Evolutionary conservation across 2,113 vertebrate species (phyloP).

Genomic region (Alces alces): DNA sequence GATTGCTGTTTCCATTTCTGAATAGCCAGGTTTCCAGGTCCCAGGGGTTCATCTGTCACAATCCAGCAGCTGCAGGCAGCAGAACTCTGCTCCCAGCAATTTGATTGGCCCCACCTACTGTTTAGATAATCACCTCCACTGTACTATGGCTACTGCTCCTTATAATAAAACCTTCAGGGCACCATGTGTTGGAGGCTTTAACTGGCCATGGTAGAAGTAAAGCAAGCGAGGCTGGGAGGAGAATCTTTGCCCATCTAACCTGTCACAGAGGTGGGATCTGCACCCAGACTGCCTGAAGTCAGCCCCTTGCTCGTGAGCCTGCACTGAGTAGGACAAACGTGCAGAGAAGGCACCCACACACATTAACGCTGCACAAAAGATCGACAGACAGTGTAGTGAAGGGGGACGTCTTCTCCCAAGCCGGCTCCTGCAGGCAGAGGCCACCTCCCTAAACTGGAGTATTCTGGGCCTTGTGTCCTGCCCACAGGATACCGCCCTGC

Average conservation of each 20-base stretch:
- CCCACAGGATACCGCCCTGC: background rate
- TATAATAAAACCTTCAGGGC: background rate
- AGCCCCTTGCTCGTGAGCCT: fast-evolving
- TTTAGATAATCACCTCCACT: background rate
- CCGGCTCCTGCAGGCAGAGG: fast-evolving
- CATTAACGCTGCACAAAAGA: fast-evolving
- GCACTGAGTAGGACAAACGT: background rate
- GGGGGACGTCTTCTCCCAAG: too few relatives aligned
- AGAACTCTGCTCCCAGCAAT: background rate
- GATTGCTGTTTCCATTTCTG: fast-evolving
- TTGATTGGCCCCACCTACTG: background rate
- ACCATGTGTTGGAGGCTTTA: background rate
- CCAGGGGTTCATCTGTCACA: background rate
- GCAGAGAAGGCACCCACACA: fast-evolving
- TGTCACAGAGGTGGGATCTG: background rate
- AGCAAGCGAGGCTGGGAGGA: background rate
- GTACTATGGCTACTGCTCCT: background rate
- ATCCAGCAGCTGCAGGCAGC: background rate
- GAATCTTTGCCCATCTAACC: background rate
- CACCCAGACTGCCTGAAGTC: too few relatives aligned
- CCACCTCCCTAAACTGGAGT: background rate
- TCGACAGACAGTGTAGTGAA: fast-evolving
- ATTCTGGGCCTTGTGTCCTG: fast-evolving
- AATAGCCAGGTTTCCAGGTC: fast-evolving
- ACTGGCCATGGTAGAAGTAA: background rate